Percentiles rank a stretch among this genome's conserved stretches.
These are phyloP conservation scores for Formica selysi DNA, from an alignment of 1,140 invertebrate species.

Conservation along the genomic window DNA sequence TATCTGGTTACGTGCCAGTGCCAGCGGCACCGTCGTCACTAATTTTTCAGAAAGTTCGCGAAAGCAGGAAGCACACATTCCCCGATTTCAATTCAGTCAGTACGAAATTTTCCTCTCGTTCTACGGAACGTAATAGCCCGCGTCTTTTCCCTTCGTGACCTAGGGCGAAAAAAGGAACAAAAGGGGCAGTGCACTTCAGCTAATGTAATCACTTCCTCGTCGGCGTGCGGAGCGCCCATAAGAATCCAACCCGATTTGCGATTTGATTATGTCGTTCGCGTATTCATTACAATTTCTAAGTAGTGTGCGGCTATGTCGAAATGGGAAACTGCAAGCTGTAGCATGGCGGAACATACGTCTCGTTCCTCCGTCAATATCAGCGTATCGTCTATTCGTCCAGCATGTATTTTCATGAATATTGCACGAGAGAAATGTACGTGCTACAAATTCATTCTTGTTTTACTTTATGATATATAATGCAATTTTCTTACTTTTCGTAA, in stretches of 20 bases:
- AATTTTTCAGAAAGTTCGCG: constrained; percentile 67
- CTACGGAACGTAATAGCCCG: constrained; percentile 54
- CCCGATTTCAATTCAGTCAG: constrained; percentile 49
- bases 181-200: constrained; percentile 60
- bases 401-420: constrained; percentile 35
- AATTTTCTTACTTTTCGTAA: neutral
- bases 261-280: constrained; percentile 82
- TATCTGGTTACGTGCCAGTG: constrained; percentile 51
- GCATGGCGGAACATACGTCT: neutral
- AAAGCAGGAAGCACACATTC: constrained; percentile 69
- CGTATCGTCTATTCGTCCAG: constrained; percentile 19
- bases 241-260: constrained; percentile 76
- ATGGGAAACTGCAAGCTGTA: constrained; percentile 43
- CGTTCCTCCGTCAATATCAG: constrained; percentile 10
- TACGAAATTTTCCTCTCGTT: constrained; percentile 62
- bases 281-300: constrained; percentile 82
- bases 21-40: neutral
- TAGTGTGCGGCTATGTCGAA: constrained; percentile 48
- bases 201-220: constrained; percentile 84
- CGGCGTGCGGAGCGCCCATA: constrained; percentile 65
- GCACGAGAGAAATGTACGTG: constrained; percentile 20
- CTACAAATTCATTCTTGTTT: constrained; percentile 33
- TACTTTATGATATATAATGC: neutral
- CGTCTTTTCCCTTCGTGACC: constrained; percentile 68
- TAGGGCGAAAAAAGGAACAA: constrained; percentile 73